These are phyloP conservation scores for Eptatretus burgeri DNA, from an alignment of 2,113 vertebrate genomes.

Conservation along the genomic window DNA sequence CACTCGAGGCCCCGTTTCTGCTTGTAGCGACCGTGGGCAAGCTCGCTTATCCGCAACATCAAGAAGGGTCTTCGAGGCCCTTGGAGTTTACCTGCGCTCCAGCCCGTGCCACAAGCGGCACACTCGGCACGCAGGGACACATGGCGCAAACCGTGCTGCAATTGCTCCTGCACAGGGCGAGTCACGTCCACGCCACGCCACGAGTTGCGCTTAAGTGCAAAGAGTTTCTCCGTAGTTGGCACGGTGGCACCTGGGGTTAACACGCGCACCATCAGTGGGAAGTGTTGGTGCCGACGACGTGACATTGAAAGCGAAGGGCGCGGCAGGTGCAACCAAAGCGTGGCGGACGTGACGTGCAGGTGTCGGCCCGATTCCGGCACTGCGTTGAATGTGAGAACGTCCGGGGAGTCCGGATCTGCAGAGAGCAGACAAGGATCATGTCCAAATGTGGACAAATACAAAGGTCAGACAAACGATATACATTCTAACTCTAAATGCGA, in stretches of 20 bases:
- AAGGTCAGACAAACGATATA: too few species aligned
- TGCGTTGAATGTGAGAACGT: neutral
- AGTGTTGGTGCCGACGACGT: too few species aligned
- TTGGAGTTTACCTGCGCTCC: conserved; percentile 50
- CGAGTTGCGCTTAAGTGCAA: conserved; percentile 77
- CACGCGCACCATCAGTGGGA: too few species aligned
- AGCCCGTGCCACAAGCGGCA: conserved; percentile 43
- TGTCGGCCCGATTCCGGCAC: neutral
- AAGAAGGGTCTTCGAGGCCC: conserved; percentile 41
- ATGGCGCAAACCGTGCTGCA: conserved; percentile 46
- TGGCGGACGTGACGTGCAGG: conserved; percentile 1
- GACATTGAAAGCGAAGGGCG: neutral
- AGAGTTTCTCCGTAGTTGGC: conserved; percentile 28
- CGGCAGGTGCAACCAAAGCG: conserved; percentile 4
- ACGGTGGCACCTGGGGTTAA: too few species aligned
- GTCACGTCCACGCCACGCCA: conserved; percentile 93
- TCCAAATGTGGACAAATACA: too few species aligned
- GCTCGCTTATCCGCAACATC: conserved; percentile 53
- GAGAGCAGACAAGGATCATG: too few species aligned
- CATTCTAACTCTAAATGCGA: too few species aligned
- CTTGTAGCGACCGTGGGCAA: conserved; percentile 57
- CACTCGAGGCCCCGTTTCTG: conserved; percentile 68
- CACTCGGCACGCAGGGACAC: conserved; percentile 75
- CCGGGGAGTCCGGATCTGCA: neutral
- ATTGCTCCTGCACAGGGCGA: conserved; percentile 44